phyloP scores from a whole-genome alignment of 2,888 invertebrate genomes.

The Troides helena region DNA sequence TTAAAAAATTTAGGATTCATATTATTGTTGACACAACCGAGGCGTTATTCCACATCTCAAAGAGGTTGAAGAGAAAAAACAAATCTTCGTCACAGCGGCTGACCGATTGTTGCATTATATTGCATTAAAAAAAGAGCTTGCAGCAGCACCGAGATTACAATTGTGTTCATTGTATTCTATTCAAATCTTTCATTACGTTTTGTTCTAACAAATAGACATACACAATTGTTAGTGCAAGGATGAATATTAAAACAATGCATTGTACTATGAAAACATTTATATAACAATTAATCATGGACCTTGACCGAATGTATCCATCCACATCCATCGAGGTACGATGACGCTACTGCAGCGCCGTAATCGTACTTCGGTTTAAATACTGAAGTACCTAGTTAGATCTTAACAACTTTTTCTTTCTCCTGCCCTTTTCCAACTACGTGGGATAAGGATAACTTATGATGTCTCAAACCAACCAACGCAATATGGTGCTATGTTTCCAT shows the following conservation, averaged over 20 bases:
- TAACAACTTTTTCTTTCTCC: too few relatives aligned
- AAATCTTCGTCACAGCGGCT: neutral
- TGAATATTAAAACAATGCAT: conserved; percentile 13
- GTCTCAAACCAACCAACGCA: too few relatives aligned
- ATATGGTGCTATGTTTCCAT: too few relatives aligned
- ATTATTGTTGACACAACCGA: neutral
- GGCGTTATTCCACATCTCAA: neutral
- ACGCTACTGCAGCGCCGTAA: too few relatives aligned
- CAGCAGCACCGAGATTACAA: conserved; percentile 11
- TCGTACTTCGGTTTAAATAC: too few relatives aligned
- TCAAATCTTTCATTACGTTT: conserved; percentile 17
- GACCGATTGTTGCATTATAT: conserved; percentile 17
- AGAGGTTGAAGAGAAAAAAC: neutral
- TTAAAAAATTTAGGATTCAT: too few relatives aligned
- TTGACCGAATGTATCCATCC: conserved; percentile 4
- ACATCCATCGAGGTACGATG: too few relatives aligned
- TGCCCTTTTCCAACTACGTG: too few relatives aligned
- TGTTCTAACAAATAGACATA: conserved; percentile 14
- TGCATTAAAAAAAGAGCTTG: conserved; percentile 10
- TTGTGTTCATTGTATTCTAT: conserved; percentile 24
- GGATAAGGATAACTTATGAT: too few relatives aligned
- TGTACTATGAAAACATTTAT: conserved; percentile 12
- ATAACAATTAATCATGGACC: conserved; percentile 6
- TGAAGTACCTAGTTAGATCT: too few relatives aligned
- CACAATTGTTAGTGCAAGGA: conserved; percentile 9